phyloP scores from a whole-genome alignment of 2,113 vertebrate species.

The Mustelus asterias region DNA sequence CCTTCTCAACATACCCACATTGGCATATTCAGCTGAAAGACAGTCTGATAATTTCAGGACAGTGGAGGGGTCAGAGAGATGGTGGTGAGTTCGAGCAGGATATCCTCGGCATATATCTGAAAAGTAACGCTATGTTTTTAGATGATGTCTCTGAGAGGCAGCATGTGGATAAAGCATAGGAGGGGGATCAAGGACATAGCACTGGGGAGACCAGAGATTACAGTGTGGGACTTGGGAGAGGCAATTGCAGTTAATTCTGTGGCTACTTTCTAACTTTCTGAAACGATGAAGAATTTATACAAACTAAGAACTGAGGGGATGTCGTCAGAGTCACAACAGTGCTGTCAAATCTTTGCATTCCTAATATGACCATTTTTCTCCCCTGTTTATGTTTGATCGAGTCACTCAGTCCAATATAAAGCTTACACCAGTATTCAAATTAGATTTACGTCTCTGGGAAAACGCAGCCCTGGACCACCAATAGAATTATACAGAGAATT shows the following conservation, averaged over 20 bases:
- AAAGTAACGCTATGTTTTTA: no score
- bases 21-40: background rate
- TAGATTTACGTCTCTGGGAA: background rate
- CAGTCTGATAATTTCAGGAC: no score
- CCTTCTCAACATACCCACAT: background rate
- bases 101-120: no score
- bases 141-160: no score
- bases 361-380: background rate
- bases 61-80: no score
- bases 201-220: no score
- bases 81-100: no score
- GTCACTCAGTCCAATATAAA: no score
- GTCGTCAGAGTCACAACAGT: background rate
- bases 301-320: background rate
- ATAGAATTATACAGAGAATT: conserved; percentile 19
- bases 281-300: background rate
- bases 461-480: background rate
- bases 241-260: no score
- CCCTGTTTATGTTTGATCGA: background rate
- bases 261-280: background rate
- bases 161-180: no score
- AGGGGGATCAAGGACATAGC: no score
- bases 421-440: conserved; percentile 21
- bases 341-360: background rate
- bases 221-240: no score